Evolutionary conservation across 2,797 vertebrate genomes (phyloP).

Genomic region (Hemitrygon akajei): DNA sequence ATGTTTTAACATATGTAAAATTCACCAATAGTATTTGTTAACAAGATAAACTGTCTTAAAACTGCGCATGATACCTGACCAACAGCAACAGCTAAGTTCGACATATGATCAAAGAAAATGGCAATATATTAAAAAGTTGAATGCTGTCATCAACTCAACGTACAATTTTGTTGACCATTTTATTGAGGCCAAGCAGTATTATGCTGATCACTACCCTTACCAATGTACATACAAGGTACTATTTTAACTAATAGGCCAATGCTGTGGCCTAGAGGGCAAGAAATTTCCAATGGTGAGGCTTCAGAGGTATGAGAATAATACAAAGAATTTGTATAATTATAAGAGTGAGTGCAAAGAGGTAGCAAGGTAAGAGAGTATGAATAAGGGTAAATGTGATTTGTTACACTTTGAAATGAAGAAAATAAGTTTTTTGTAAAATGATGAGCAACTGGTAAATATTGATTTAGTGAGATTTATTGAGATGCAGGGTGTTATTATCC

Average conservation of each 20-base stretch:
- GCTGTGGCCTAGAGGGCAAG: neutral
- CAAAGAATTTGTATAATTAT: neutral
- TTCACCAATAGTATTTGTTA: neutral
- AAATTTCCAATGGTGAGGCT: neutral
- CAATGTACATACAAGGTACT: neutral
- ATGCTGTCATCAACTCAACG: neutral
- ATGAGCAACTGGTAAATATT: too few species aligned
- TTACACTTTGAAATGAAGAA: too few species aligned
- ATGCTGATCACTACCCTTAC: neutral
- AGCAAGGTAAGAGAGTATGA: neutral
- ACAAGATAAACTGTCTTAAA: neutral
- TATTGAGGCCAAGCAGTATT: neutral
- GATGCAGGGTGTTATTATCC: too few species aligned
- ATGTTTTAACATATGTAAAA: slow-evolving; percentile 20
- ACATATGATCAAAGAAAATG: neutral
- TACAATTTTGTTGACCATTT: neutral
- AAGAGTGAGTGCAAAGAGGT: neutral
- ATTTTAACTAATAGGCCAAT: neutral
- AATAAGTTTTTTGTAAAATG: too few species aligned
- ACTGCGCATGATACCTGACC: neutral
- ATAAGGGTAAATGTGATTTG: too few species aligned
- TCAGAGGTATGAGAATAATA: too few species aligned
- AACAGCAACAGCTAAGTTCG: neutral
- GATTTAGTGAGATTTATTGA: too few species aligned
- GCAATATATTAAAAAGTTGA: neutral